Conservation (phyloP, 2,113 vertebrate genomes). For the Tragelaphus scriptus region DNA sequence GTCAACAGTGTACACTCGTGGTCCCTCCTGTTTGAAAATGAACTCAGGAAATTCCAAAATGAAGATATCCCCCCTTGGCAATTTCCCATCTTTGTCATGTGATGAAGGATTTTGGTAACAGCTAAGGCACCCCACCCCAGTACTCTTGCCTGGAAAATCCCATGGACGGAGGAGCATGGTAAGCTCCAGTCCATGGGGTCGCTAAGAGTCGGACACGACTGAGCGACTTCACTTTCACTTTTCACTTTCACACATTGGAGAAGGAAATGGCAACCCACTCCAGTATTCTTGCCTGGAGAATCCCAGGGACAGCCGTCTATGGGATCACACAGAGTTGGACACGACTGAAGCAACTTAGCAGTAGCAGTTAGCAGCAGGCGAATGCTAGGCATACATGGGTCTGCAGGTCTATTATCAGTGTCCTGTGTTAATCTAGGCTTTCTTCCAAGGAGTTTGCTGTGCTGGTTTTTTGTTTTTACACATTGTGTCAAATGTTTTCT, state of each 20-base stretch:
- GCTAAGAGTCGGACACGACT: too few relatives aligned
- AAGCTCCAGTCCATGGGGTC: too few relatives aligned
- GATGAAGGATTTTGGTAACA: background rate
- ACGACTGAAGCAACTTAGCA: too few relatives aligned
- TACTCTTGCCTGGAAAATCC: too few relatives aligned
- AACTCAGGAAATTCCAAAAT: slow-evolving; percentile 49
- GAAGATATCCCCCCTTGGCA: background rate
- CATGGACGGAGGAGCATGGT: too few relatives aligned
- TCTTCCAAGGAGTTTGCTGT: slow-evolving; percentile 22
- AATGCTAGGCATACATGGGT: background rate
- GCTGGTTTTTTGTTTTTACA: background rate
- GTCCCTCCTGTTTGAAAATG: slow-evolving; percentile 32
- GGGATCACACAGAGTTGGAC: too few relatives aligned
- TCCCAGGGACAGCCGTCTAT: too few relatives aligned
- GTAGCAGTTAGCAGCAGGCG: background rate
- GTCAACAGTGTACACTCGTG: background rate
- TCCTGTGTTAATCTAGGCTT: slow-evolving; percentile 26
- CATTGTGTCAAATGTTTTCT: background rate
- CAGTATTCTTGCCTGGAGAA: too few relatives aligned
- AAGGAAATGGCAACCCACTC: too few relatives aligned
- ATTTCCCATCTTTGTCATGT: background rate
- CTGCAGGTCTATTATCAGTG: background rate
- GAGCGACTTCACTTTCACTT: too few relatives aligned
- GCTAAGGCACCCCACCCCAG: background rate
- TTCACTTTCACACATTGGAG: too few relatives aligned